These are phyloP conservation scores for Cheilosia scutellata DNA, from an alignment of 2,888 invertebrate species.

Conservation along the genomic window DNA sequence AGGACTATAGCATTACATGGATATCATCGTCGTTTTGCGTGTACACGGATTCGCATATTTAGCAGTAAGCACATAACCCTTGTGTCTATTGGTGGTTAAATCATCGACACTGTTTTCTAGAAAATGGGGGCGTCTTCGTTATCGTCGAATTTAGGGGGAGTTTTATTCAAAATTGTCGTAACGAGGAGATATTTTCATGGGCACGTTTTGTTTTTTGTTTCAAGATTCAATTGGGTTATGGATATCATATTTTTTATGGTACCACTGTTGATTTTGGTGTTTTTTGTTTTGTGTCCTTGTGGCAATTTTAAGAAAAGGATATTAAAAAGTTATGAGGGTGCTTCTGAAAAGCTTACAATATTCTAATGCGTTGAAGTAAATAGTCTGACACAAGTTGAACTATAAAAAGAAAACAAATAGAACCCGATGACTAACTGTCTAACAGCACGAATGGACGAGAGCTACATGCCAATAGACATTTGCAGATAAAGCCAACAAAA, in stretches of 20 bases:
- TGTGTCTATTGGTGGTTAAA: conserved; percentile 76
- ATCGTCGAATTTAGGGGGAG: conserved; percentile 17
- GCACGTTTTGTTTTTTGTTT: conserved; percentile 42
- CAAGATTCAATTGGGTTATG: conserved; percentile 55
- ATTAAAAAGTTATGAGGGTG: conserved; percentile 1
- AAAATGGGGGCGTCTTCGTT: conserved; percentile 67
- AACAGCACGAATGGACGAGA: too few species aligned
- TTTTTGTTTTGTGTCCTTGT: neutral
- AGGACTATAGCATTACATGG: conserved; percentile 71
- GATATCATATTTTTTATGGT: conserved; percentile 37
- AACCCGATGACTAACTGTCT: too few species aligned
- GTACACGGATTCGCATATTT: conserved; percentile 71
- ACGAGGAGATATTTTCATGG: conserved; percentile 53
- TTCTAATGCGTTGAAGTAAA: too few species aligned
- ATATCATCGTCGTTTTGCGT: conserved; percentile 73
- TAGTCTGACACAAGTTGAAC: too few species aligned
- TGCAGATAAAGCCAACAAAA: too few species aligned
- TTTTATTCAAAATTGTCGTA: conserved; percentile 56
- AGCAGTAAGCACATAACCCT: conserved; percentile 71
- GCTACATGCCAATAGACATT: too few species aligned
- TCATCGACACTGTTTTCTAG: conserved; percentile 73
- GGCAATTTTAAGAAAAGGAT: conserved; percentile 7
- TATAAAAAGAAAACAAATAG: too few species aligned
- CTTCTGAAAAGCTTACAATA: neutral
- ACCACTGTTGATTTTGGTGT: conserved; percentile 10